Evolutionary conservation across 2,888 invertebrate species (phyloP), one percentile per base, ranked within the genome.

Genomic region (Diplolepis rosae): DNA sequence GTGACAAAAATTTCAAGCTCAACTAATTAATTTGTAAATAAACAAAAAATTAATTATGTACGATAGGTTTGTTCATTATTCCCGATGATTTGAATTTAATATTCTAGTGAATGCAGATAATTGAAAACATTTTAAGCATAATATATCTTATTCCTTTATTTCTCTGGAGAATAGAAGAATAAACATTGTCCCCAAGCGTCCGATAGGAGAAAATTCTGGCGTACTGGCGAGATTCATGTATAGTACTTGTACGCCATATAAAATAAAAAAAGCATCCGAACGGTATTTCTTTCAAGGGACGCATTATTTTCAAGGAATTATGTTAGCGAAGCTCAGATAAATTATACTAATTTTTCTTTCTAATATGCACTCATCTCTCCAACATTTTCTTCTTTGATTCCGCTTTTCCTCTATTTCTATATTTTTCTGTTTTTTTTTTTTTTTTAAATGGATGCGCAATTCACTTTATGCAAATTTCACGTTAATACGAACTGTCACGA

Each of bases 401-500:
- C 2, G 15, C 22, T 66, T 30, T 13, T 30, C 24, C n/a, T 50
- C 27, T 18, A 28, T 11, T 45, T 42, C 22, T 27, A 48, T 30
- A 30, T 50, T 28, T 50, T n/a, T 35, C 35, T 39, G 6, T 48
- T 30, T 50, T 15, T 27, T 11, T 71, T 66, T 27, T 61, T 51
- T 50, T 54, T 66, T 72, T 73, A 68, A 54, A 69, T 70, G 72
- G 72, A 70, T 70, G 70, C 71, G 73, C 72, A 76, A 76, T 74
- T 70, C 73, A 76, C 69, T 72, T 76, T 71, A 76, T 74, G 76
- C 73, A 76, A 74, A 76, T 72, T 18, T 67, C 50, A 70, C 45
- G 72, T 74, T 76, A 76, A 76, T 76, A 70, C 72, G 70, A 70
- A 76, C 72, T 72, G 74, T 74, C 72, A 72, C 73, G 73, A 76